Evolutionary conservation across 1,140 invertebrate species (phyloP).

Genomic region (Drosophila parabipectinata): DNA sequence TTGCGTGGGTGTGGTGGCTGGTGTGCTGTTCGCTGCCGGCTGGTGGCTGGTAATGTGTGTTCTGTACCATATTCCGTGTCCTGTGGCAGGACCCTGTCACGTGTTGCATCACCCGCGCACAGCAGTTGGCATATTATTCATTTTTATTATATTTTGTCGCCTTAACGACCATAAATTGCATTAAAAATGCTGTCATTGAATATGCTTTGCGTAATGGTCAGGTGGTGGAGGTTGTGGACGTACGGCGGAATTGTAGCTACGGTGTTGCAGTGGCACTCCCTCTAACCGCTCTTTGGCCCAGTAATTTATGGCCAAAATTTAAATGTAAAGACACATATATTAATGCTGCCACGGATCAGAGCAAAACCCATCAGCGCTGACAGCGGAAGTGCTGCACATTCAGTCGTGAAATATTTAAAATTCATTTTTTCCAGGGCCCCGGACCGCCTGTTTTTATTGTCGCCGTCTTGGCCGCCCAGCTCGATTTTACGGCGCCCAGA

Average conservation of each 20-base stretch:
- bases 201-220: constrained; percentile 53
- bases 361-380: constrained; percentile 41
- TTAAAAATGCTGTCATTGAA: constrained; percentile 81
- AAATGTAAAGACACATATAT: constrained; percentile 34
- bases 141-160: constrained; percentile 83
- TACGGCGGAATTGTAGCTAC: neutral
- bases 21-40: constrained; percentile 4
- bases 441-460: constrained; percentile 38
- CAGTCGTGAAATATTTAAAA: constrained; percentile 69
- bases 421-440: constrained; percentile 39
- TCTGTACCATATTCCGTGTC: constrained; percentile 23
- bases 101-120: constrained; percentile 62
- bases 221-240: constrained; percentile 43
- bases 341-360: constrained; percentile 3
- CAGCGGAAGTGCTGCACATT: constrained; percentile 42
- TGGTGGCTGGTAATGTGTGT: constrained; percentile 15
- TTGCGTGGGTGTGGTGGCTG: constrained; percentile 39
- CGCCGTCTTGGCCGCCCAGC: constrained; percentile 11
- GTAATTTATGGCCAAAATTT: constrained; percentile 42
- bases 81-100: constrained; percentile 71
- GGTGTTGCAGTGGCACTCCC: neutral
- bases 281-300: constrained; percentile 21
- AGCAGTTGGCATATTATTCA: constrained; percentile 79
- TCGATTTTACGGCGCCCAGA: constrained; percentile 53
- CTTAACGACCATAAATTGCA: constrained; percentile 82